These are phyloP conservation scores for Eptesicus fuscus DNA, from an alignment of 2,113 vertebrate species.

Conservation along the genomic window DNA sequence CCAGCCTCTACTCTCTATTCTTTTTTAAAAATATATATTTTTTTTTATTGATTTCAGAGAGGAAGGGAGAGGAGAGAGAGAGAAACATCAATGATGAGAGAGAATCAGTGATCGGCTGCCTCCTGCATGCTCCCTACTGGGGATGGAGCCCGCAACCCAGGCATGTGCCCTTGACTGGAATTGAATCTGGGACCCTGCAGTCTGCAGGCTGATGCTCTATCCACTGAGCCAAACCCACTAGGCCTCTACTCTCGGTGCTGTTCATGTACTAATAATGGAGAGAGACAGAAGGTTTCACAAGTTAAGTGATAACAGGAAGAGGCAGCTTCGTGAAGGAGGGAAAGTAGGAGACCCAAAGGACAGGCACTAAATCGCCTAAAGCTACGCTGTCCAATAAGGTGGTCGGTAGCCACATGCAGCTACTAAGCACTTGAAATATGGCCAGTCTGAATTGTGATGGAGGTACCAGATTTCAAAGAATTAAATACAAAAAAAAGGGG, in stretches of 20 bases:
- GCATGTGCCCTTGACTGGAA: too few species aligned
- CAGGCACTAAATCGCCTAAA: neutral
- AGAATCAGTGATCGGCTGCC: too few species aligned
- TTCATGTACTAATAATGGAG: neutral
- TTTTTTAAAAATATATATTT: too few species aligned
- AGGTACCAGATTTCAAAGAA: neutral
- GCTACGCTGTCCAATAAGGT: neutral
- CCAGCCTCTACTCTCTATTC: neutral
- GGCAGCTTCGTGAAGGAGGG: neutral
- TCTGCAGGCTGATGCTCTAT: too few species aligned
- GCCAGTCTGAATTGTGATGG: neutral
- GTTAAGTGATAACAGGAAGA: neutral
- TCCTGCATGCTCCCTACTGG: too few species aligned
- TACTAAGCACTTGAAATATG: neutral
- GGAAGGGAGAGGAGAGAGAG: too few species aligned
- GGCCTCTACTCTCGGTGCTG: too few species aligned
- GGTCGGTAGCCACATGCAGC: neutral
- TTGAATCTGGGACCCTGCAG: too few species aligned
- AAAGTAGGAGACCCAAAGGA: neutral
- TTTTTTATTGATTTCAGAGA: too few species aligned
- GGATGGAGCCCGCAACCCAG: too few species aligned
- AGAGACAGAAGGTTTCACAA: neutral
- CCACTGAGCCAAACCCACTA: too few species aligned
- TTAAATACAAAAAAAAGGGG: neutral
- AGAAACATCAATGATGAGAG: too few species aligned